These are phyloP conservation scores for Semotilus atromaculatus DNA, from an alignment of 2,797 vertebrate species.

Conservation along the genomic window DNA sequence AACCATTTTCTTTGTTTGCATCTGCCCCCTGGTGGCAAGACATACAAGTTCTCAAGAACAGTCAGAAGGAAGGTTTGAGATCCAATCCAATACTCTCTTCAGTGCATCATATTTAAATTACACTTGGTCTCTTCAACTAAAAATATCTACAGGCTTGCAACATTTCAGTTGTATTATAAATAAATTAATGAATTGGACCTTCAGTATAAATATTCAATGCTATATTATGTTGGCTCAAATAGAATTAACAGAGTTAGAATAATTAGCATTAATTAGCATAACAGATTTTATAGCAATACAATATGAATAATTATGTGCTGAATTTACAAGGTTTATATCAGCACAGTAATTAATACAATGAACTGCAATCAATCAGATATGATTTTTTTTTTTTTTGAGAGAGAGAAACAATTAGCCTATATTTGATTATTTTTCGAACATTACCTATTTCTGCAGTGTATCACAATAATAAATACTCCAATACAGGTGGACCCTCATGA, in stretches of 20 bases:
- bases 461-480: neutral
- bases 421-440: neutral
- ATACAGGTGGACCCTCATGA: conserved; percentile 89
- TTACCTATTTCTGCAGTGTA: neutral
- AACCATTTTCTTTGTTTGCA: conserved; percentile 17
- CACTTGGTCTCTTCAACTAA: neutral
- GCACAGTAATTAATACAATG: neutral
- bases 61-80: neutral
- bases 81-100: neutral
- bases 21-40: conserved; percentile 46
- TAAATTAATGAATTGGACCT: neutral
- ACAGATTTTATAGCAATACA: neutral
- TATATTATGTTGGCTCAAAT: neutral
- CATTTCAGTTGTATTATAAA: neutral
- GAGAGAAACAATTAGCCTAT: neutral
- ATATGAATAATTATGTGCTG: neutral
- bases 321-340: neutral
- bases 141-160: neutral
- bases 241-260: neutral
- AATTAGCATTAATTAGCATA: neutral
- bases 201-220: neutral
- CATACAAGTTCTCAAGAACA: neutral
- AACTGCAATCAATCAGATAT: neutral
- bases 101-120: neutral
- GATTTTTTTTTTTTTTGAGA: neutral